phyloP scores from a whole-genome alignment of 2,888 invertebrate genomes.

The Rosalia funebris region DNA sequence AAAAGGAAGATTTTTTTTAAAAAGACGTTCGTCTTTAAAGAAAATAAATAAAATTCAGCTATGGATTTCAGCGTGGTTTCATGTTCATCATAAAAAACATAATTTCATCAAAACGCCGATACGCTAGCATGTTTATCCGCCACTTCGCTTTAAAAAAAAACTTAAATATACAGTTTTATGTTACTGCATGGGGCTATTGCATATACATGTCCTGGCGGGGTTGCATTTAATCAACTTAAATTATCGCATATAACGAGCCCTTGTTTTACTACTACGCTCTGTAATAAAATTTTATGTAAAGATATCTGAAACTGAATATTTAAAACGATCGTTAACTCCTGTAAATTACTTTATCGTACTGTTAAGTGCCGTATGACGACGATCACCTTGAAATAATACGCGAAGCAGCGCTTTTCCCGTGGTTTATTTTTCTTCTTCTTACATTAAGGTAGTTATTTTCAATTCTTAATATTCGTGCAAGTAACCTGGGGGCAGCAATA shows the following conservation, averaged over 20 bases:
- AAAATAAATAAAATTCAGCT: too few relatives aligned
- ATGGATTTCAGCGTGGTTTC: too few relatives aligned
- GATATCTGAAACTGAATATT: not conserved
- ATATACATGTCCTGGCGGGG: too few relatives aligned
- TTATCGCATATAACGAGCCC: not conserved
- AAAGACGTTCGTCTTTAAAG: too few relatives aligned
- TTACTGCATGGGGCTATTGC: too few relatives aligned
- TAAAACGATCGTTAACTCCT: not conserved
- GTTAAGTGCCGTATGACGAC: not conserved
- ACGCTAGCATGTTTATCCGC: too few relatives aligned
- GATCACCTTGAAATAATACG: constrained; percentile 13
- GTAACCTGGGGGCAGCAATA: constrained; percentile 35
- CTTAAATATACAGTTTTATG: too few relatives aligned
- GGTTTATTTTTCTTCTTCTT: constrained; percentile 27
- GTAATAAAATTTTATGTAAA: constrained; percentile 1
- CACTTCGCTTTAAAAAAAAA: too few relatives aligned
- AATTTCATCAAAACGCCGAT: too few relatives aligned
- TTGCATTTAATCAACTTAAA: not conserved
- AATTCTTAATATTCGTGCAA: constrained; percentile 37
- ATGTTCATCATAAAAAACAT: too few relatives aligned
- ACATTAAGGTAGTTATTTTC: constrained; percentile 32
- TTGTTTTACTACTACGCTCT: not conserved
- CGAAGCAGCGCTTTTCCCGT: constrained; percentile 22
- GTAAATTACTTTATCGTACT: not conserved
- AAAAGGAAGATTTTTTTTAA: too few relatives aligned